These are phyloP conservation scores for Rhopilema esculentum DNA, from an alignment of 30 jellyfish, hydroid and myxozoan genomes.

Conservation along the genomic window DNA sequence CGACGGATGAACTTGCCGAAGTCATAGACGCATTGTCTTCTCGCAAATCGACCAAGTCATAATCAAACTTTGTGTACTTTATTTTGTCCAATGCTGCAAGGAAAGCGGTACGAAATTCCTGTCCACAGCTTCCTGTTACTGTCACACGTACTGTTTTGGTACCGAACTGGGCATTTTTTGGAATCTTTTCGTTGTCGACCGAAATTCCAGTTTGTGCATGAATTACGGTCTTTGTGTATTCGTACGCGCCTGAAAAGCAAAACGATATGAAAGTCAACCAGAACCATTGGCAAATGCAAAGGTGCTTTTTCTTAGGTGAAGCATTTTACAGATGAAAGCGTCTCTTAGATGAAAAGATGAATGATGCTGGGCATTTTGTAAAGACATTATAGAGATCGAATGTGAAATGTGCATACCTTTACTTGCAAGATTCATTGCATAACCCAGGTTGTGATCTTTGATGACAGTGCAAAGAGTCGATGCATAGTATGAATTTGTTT, in stretches of 20 bases:
- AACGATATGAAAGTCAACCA: too few relatives aligned
- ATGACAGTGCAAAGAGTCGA: too few relatives aligned
- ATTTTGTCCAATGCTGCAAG: constrained; percentile 18
- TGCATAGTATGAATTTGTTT: too few relatives aligned
- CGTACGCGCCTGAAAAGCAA: too few relatives aligned
- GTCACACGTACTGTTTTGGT: not conserved
- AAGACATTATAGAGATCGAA: too few relatives aligned
- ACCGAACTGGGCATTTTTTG: not conserved
- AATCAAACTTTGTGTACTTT: constrained; percentile 2
- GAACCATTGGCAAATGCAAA: not conserved
- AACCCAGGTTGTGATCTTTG: too few relatives aligned
- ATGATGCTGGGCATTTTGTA: too few relatives aligned
- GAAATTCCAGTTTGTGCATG: not conserved
- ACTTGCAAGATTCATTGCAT: too few relatives aligned
- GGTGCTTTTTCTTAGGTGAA: not conserved
- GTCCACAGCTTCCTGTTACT: not conserved
- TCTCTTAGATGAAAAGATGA: too few relatives aligned
- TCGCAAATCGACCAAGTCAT: constrained; percentile 8
- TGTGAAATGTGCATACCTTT: too few relatives aligned
- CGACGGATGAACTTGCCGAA: not conserved
- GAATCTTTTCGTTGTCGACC: not conserved
- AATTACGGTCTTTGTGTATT: not conserved
- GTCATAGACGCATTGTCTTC: not conserved
- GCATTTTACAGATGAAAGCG: not conserved
- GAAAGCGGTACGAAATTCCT: not conserved